Evolutionary conservation across 2,113 vertebrate species (phyloP).

Genomic region (Puffinus mauretanicus): DNA sequence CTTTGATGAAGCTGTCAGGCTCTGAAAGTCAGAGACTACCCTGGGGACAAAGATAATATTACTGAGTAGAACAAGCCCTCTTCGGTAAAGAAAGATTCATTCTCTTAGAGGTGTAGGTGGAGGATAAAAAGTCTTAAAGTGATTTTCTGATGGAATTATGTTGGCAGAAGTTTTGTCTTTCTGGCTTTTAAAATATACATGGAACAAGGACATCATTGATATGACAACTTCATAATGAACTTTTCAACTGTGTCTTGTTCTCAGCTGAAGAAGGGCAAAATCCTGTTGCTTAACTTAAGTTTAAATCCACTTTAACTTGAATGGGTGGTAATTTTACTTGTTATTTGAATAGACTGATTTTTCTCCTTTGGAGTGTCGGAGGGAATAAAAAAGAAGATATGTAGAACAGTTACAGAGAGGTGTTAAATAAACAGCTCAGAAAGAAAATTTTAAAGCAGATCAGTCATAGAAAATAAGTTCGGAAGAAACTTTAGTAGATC

Average conservation of each 20-base stretch:
- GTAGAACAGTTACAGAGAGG: background rate
- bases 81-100: slow-evolving; percentile 31
- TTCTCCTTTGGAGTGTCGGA: background rate
- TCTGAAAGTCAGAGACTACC: slow-evolving; percentile 59
- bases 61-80: slow-evolving; percentile 35
- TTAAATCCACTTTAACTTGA: background rate
- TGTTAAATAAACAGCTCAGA: background rate
- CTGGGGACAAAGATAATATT: slow-evolving; percentile 60
- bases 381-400: background rate
- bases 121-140: slow-evolving; percentile 21
- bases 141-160: background rate
- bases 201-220: background rate
- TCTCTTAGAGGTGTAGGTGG: slow-evolving; percentile 27
- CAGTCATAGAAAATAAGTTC: background rate
- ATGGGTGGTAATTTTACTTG: background rate
- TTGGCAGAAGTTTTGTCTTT: background rate
- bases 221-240: slow-evolving; percentile 12
- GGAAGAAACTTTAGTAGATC: background rate
- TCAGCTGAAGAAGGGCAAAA: background rate
- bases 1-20: slow-evolving; percentile 62
- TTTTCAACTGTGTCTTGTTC: background rate
- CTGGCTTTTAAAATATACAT: background rate
- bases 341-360: background rate
- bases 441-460: background rate
- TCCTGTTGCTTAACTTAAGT: background rate